Conservation (phyloP, 1,140 invertebrate species). For the Ostrea edulis region DNA sequence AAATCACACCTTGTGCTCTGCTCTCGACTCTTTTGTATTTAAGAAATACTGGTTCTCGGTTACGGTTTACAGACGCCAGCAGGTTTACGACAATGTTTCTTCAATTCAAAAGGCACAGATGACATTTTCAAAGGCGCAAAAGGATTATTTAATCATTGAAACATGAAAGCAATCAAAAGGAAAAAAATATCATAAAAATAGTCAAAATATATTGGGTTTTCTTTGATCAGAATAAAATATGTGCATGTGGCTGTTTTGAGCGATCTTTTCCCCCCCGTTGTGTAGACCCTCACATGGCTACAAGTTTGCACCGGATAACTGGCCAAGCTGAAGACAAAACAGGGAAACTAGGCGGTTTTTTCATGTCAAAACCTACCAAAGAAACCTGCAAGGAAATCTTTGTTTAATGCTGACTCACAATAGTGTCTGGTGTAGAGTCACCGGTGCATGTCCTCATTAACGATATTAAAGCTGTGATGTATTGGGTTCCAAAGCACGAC, state of each 20-base stretch:
- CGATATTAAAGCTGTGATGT: slow-evolving; percentile 11
- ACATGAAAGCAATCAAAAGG: neutral
- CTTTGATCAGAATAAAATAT: neutral
- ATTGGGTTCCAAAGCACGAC: neutral
- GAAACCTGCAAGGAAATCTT: neutral
- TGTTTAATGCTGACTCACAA: slow-evolving; percentile 20
- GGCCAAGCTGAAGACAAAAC: neutral
- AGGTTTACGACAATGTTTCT: too few species aligned
- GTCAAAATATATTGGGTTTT: neutral
- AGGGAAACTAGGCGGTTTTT: neutral
- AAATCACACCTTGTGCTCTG: too few species aligned
- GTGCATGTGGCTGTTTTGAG: neutral
- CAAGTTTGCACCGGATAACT: neutral
- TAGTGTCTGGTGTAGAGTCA: neutral
- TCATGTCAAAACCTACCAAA: neutral
- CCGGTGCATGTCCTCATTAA: neutral
- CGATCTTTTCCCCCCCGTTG: neutral
- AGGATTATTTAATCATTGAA: neutral
- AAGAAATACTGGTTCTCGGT: too few species aligned
- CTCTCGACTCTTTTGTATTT: too few species aligned
- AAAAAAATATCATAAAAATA: neutral
- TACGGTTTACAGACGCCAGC: too few species aligned
- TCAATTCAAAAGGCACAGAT: too few species aligned
- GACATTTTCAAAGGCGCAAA: too few species aligned
- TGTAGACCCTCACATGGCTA: neutral